A percentile compares a stretch with the other conserved stretches of the same genome.
Evolutionary conservation across 2,888 invertebrate genomes (phyloP).

Genomic region (Philhelius pedissequus): DNA sequence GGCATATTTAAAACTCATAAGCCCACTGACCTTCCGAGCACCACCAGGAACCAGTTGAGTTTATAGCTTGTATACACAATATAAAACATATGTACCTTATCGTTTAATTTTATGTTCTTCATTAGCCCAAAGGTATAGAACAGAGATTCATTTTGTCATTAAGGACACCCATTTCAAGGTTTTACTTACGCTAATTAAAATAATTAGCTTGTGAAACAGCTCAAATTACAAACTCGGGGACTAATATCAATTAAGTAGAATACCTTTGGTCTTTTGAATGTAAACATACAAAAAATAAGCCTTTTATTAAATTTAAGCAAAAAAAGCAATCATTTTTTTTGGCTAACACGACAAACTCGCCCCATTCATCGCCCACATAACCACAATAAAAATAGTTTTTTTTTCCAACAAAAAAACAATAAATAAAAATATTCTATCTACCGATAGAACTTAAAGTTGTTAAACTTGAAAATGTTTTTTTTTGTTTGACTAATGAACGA

Average conservation of each 20-base stretch:
- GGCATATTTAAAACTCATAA: too few relatives aligned
- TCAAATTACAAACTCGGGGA: too few relatives aligned
- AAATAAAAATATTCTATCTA: neutral
- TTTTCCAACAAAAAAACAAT: neutral
- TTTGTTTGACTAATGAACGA: neutral
- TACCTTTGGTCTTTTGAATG: neutral
- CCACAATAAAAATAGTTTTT: neutral
- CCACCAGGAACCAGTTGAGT: too few relatives aligned
- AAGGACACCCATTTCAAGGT: too few relatives aligned
- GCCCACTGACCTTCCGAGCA: too few relatives aligned
- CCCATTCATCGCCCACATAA: neutral
- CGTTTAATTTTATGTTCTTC: too few relatives aligned
- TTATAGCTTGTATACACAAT: too few relatives aligned
- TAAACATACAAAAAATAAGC: neutral
- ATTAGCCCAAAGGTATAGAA: too few relatives aligned
- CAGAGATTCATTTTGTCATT: too few relatives aligned
- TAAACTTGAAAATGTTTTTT: neutral
- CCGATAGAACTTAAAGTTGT: neutral
- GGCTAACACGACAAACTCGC: neutral
- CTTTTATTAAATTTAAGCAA: neutral
- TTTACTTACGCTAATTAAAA: too few relatives aligned
- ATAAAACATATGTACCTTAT: too few relatives aligned
- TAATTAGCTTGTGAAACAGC: too few relatives aligned
- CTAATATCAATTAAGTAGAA: neutral
- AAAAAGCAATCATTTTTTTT: neutral